Base-by-base conservation (phyloP, 2,113 vertebrate genomes). In the Sciurus niger region DNA sequence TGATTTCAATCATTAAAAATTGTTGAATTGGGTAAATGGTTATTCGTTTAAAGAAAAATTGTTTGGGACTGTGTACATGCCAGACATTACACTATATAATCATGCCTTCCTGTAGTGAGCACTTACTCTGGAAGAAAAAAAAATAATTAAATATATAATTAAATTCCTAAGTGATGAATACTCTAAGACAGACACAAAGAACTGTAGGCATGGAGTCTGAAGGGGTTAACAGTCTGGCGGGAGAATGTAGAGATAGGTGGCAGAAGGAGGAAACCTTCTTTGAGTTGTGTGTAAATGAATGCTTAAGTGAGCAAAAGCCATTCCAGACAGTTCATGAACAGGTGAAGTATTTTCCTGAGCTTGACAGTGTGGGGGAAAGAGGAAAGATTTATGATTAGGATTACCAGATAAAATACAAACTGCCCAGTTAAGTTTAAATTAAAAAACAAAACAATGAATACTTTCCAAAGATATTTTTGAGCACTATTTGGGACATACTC, bases 51-150 rank as follows among this genome's bases (percentile, higher is more conserved):
- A 89, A 72, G 8, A 65, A 94, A 89, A 78, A 84, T 17, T 34
- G 76, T 25, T 51, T 85, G 74, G 18, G 30, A 70, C 40, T 37
- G 65, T 85, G 78, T 60, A 28, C 63, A 51, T 84, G 40, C 55
- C 46, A 84, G 84, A 68, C 4, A 80, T 8, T 73, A 17, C 40
- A 63, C 34, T 94, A 77, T 53, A 65, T 60, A 90, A 91, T 84
- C 58, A 93, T 48, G 65, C 11, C 22, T 83, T 95, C 48, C 65
- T 88, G 90, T 58, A 43, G 30, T 85, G 67, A 84, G 22, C 28
- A 95, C 58, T 84, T 76, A 58, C 24, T 92, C 11, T 55, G 74
- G n/a, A 93, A 90, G 63, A 83, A 83, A 80, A 87, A 25, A 86
- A 77, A 40, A 40, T 40, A 76, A 20, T 67, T 40, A 89, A 51